Evolutionary conservation across 2,888 invertebrate genomes (phyloP).

Genomic region (Rosalia funebris): DNA sequence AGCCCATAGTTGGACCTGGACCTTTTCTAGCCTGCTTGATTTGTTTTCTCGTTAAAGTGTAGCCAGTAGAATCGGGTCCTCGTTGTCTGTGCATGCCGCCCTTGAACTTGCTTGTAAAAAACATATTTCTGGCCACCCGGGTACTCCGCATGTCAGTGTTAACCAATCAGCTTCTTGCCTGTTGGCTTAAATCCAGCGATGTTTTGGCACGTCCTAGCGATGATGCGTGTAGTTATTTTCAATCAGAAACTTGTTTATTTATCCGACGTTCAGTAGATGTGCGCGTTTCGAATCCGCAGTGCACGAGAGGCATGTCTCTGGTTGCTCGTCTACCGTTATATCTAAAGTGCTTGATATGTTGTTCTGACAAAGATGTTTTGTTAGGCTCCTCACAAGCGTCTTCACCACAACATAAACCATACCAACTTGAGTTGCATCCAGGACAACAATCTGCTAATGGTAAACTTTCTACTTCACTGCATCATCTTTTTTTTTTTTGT

Average conservation of each 20-base stretch:
- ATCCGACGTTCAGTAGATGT: constrained; percentile 32
- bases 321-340: constrained; percentile 48
- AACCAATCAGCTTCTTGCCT: constrained; percentile 11
- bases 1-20: no score
- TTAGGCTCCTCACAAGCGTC: constrained; percentile 64
- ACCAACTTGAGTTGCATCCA: constrained; percentile 66
- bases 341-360: constrained; percentile 56
- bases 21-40: no score
- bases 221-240: constrained; percentile 38
- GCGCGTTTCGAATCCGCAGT: constrained; percentile 6
- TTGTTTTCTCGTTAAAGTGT: no score
- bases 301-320: constrained; percentile 37
- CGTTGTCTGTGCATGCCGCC: background rate
- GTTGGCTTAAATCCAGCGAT: constrained; percentile 33
- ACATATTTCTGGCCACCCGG: background rate
- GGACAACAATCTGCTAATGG: constrained; percentile 78
- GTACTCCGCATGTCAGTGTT: background rate
- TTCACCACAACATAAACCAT: constrained; percentile 65
- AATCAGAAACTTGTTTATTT: constrained; percentile 39
- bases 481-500: constrained; percentile 34
- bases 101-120: background rate
- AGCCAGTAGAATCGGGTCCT: no score
- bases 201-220: constrained; percentile 27
- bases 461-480: constrained; percentile 66
- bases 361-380: constrained; percentile 63